Conservation (phyloP, 2,113 vertebrate species). For the Pica pica region DNA sequence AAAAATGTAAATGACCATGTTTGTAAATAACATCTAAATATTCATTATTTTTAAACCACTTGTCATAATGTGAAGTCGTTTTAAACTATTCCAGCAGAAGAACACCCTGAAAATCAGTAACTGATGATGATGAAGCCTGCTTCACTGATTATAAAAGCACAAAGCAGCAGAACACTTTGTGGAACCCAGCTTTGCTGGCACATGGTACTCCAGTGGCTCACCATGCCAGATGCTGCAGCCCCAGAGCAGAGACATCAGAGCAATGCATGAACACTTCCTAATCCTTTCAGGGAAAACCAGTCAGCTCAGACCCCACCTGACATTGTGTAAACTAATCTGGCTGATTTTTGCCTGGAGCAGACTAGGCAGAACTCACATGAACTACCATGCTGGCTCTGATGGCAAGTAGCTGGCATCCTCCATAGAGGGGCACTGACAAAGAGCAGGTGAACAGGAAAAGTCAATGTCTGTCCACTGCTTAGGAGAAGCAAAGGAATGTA, state of each 20-base stretch:
- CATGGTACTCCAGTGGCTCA: background rate
- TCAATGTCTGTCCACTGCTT: background rate
- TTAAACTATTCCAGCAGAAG: background rate
- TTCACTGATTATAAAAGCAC: background rate
- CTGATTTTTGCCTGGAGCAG: background rate
- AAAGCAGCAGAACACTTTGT: background rate
- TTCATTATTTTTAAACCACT: constrained; percentile 4
- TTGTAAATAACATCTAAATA: constrained; percentile 30
- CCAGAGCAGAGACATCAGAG: background rate
- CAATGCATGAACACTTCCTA: background rate
- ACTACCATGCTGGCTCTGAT: background rate
- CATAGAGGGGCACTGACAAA: background rate
- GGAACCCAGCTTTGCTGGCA: background rate
- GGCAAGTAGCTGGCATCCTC: background rate
- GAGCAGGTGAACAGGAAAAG: background rate
- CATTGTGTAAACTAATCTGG: background rate
- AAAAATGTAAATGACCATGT: constrained; percentile 11
- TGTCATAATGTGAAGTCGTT: background rate
- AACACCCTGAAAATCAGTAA: background rate
- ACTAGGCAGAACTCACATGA: background rate
- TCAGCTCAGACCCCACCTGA: background rate
- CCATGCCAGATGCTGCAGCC: background rate
- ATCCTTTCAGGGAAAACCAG: background rate
- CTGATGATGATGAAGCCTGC: background rate
- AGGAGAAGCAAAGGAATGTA: background rate